These are phyloP conservation scores for Opisthocomus hoazin DNA, from an alignment of 2,113 vertebrate genomes.

Conservation along the genomic window DNA sequence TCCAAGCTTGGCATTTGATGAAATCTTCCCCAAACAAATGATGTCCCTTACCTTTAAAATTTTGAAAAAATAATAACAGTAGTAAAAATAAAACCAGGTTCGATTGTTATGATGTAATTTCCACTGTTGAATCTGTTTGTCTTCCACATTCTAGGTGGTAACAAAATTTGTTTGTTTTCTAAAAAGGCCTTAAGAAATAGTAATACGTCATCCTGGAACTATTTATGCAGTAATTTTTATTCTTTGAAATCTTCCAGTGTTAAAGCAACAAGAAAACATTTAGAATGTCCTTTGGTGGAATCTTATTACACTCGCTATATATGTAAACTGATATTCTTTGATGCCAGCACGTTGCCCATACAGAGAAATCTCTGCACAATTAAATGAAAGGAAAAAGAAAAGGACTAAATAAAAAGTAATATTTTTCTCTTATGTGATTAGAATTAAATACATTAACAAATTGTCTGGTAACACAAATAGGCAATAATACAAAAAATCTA, in stretches of 20 bases:
- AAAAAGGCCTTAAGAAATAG: slow-evolving; percentile 61
- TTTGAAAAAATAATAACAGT: neutral
- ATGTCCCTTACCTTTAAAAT: neutral
- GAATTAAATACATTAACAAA: slow-evolving; percentile 83
- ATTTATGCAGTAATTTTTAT: slow-evolving; percentile 81
- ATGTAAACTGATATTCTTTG: slow-evolving; percentile 99
- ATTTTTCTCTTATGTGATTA: slow-evolving; percentile 70
- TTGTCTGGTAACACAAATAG: slow-evolving; percentile 90
- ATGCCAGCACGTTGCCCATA: slow-evolving; percentile 96
- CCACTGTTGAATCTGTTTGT: neutral
- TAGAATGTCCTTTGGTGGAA: slow-evolving; percentile 99
- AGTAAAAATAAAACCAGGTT: neutral
- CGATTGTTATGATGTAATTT: neutral
- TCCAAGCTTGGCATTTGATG: neutral
- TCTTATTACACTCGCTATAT: slow-evolving; percentile 93
- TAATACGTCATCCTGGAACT: slow-evolving; percentile 58
- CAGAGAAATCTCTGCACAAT: slow-evolving; percentile 90
- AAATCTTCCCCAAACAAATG: slow-evolving; percentile 36
- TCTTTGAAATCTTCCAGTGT: slow-evolving; percentile 94
- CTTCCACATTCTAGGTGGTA: neutral
- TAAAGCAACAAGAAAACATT: slow-evolving; percentile 99
- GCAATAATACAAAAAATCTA: slow-evolving; percentile 97
- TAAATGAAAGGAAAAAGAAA: slow-evolving; percentile 76
- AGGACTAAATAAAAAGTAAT: slow-evolving; percentile 68
- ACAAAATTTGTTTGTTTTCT: neutral